phyloP scores from a whole-genome alignment of 2,797 vertebrate genomes.

The Alauda arvensis region DNA sequence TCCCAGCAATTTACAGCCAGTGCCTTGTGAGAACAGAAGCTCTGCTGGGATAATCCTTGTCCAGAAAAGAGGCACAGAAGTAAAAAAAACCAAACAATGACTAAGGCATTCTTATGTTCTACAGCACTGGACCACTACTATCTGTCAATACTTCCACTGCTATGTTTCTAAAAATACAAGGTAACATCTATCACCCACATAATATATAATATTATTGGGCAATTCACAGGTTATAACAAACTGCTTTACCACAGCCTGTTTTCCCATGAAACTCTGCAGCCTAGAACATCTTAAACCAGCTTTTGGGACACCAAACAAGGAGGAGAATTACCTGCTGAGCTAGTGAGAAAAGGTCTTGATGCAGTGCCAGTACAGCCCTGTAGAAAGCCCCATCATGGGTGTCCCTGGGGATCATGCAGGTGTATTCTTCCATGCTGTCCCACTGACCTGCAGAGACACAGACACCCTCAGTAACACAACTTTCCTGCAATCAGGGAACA shows the following conservation, averaged over 20 bases:
- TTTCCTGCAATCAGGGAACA: not conserved
- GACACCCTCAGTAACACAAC: not conserved
- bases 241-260: not conserved
- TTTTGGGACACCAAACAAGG: not conserved
- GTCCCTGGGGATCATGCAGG: slow-evolving; percentile 96
- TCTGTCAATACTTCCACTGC: not conserved
- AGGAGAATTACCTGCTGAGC: slow-evolving; percentile 87
- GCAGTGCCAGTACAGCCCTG: slow-evolving; percentile 91
- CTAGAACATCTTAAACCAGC: not conserved
- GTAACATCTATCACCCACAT: not conserved
- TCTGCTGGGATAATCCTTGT: not conserved
- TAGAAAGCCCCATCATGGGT: slow-evolving; percentile 97
- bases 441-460: slow-evolving; percentile 83
- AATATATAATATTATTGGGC: not conserved
- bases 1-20: not conserved
- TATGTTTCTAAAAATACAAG: not conserved
- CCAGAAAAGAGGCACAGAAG: not conserved
- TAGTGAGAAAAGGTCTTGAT: slow-evolving; percentile 96
- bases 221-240: not conserved
- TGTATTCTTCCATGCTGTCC: slow-evolving; percentile 99
- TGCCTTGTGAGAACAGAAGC: not conserved
- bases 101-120: not conserved
- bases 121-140: not conserved
- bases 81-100: not conserved
- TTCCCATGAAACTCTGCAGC: not conserved